Base-by-base conservation (phyloP, 2,113 vertebrate species). In the Cynocephalus volans region DNA sequence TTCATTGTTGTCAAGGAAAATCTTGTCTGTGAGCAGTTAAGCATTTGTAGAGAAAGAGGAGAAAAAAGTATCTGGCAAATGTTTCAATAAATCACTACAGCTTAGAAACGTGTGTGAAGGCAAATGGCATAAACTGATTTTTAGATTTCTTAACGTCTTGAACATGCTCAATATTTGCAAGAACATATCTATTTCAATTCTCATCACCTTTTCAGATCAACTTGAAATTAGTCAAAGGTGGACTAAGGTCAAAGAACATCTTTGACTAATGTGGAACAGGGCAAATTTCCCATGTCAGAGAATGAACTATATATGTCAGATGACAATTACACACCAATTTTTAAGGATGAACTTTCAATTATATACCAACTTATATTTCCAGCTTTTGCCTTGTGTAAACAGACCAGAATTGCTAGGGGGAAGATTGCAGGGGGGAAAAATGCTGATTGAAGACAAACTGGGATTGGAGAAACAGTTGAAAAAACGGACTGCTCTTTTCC, bases 91-190 rank as follows among this genome's bases (percentile, higher is more conserved):
- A 88, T 97, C 92, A 87, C 60, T 17, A 60, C 11, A 82, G 76
- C 70, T 90, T 97, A 69, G 76, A 96, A 96, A 83, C 45, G 28
- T 93, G 36, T 98, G 92, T 96, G 65, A 95, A 89, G 80, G 92
- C 14, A 36, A 23, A 84, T 33, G 56, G 15, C 76, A 82, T 52
- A 73, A 65, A 93, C 11, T 62, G 72, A 88, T 90, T 86, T 98
- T 93, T 73, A 92, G 86, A 82, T 90, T 97, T 94, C 86, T 96
- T 69, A 52, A 96, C 64, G 24, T 73, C 31, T 79, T 62, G 28
- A 80, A 52, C 15, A 54, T 31, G 6, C 18, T 90, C 72, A 21
- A 9, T 88, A 73, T 19, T 81, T 73, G 0, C 36, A 93, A 90
- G 50, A 79, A 54, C 4, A 24, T 69, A 24, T 52, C 62, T 56